A percentile compares a stretch with the other conserved stretches of the same genome.
These are phyloP conservation scores for Molorchus minor DNA, from an alignment of 2,888 invertebrate species.

Conservation along the genomic window DNA sequence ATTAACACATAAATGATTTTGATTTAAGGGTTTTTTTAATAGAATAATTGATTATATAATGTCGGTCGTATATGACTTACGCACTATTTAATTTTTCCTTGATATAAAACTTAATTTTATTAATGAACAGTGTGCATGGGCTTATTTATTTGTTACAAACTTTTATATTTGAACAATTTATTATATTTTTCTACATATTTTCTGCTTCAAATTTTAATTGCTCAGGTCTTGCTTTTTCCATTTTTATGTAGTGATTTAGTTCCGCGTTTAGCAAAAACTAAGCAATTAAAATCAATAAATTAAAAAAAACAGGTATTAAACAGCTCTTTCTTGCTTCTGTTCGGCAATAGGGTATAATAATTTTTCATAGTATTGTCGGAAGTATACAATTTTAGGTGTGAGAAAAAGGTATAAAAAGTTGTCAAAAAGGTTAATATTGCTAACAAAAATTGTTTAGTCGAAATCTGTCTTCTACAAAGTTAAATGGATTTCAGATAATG, in stretches of 20 bases:
- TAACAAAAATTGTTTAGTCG: too few relatives aligned
- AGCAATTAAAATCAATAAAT: slow-evolving; percentile 33
- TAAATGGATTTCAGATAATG: too few relatives aligned
- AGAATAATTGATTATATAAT: too few relatives aligned
- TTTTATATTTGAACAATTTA: background rate
- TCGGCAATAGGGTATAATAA: slow-evolving; percentile 19
- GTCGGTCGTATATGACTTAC: too few relatives aligned
- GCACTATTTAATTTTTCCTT: too few relatives aligned
- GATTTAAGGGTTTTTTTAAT: too few relatives aligned
- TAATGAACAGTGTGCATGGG: too few relatives aligned
- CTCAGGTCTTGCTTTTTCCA: slow-evolving; percentile 13
- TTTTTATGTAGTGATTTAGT: slow-evolving; percentile 24
- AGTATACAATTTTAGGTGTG: slow-evolving; percentile 18
- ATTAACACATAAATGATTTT: too few relatives aligned
- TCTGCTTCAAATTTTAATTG: slow-evolving; percentile 4
- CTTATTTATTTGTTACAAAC: background rate
- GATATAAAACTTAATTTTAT: too few relatives aligned
- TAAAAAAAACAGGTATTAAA: background rate
- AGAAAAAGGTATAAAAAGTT: too few relatives aligned
- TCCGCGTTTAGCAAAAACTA: slow-evolving; percentile 31
- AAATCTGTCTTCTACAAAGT: too few relatives aligned
- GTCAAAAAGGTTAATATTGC: too few relatives aligned
- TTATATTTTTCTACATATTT: slow-evolving; percentile 4
- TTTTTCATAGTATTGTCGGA: slow-evolving; percentile 15
- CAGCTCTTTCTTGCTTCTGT: slow-evolving; percentile 36